phyloP scores from a whole-genome alignment of 2,113 vertebrate genomes.

The Callaeas wilsoni region DNA sequence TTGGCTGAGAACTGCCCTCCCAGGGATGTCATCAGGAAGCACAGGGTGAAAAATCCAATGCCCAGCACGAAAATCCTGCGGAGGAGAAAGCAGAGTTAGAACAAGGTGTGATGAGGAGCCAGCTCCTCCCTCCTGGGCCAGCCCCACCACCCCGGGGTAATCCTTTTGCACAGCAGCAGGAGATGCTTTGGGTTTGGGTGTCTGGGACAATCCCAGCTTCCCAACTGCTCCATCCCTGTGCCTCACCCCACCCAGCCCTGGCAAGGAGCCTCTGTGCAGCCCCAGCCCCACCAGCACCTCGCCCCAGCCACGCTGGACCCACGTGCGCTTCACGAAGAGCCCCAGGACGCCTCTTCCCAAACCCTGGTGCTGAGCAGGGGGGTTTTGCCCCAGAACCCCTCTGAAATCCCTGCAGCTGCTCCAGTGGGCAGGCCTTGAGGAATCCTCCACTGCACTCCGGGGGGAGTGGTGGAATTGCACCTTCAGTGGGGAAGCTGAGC shows the following conservation, averaged over 20 bases:
- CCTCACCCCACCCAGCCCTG: background rate
- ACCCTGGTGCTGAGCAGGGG: accelerated
- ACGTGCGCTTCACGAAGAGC: accelerated
- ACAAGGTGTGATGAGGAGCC: background rate
- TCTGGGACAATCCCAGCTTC: background rate
- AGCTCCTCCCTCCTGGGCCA: background rate
- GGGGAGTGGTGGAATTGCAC: background rate
- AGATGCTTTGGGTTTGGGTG: too few species aligned
- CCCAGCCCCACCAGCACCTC: background rate
- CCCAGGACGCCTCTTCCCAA: background rate
- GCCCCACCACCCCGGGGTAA: background rate
- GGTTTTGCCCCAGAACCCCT: background rate
- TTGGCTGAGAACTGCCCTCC: conserved; percentile 93
- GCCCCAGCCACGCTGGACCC: accelerated
- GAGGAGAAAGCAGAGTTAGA: conserved; percentile 2
- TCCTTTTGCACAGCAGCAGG: background rate
- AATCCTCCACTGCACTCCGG: accelerated
- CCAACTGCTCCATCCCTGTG: accelerated
- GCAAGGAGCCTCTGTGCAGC: background rate
- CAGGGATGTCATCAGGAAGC: conserved; percentile 96
- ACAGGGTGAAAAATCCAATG: conserved; percentile 95
- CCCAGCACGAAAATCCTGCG: conserved; percentile 91
- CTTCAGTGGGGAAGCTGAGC: background rate
- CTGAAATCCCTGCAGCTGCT: background rate
- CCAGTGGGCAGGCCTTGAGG: accelerated